Evolutionary conservation across 2,113 vertebrate species (phyloP).

Genomic region (Paramormyrops kingsleyae): DNA sequence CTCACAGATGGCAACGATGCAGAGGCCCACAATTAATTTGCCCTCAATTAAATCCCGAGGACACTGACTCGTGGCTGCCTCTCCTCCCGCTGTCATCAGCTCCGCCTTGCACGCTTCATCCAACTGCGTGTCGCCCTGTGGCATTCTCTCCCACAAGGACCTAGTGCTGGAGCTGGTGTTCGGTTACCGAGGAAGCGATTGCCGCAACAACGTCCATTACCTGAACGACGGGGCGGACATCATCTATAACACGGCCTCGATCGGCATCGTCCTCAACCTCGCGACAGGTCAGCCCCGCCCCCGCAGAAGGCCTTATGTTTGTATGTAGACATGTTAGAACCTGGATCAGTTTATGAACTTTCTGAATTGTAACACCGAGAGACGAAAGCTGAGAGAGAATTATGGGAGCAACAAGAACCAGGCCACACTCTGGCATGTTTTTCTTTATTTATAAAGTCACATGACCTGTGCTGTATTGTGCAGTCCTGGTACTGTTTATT

Average conservation of each 20-base stretch:
- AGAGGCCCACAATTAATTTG: neutral
- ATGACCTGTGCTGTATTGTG: neutral
- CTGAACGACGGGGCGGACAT: constrained; percentile 95
- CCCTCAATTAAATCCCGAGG: neutral
- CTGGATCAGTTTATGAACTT: neutral
- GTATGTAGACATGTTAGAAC: neutral
- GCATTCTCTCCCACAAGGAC: constrained; percentile 66
- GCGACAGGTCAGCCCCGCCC: constrained; percentile 72
- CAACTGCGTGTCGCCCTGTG: constrained; percentile 18
- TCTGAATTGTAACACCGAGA: neutral
- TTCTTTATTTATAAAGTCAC: neutral
- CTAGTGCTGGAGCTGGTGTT: constrained; percentile 92
- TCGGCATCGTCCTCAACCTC: constrained; percentile 89
- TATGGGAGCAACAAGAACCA: neutral
- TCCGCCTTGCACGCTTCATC: neutral
- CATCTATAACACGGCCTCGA: constrained; percentile 90
- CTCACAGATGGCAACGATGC: neutral
- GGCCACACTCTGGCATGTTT: neutral
- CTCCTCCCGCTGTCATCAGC: neutral
- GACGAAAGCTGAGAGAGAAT: neutral
- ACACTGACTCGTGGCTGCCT: neutral
- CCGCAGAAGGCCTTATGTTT: neutral
- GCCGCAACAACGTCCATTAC: constrained; percentile 97
- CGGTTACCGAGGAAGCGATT: constrained; percentile 94
- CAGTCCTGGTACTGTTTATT: neutral